A percentile compares a stretch with the other conserved stretches of the same genome.
These are phyloP conservation scores for Cydia splendana DNA, from an alignment of 1,140 invertebrate genomes.

Conservation along the genomic window DNA sequence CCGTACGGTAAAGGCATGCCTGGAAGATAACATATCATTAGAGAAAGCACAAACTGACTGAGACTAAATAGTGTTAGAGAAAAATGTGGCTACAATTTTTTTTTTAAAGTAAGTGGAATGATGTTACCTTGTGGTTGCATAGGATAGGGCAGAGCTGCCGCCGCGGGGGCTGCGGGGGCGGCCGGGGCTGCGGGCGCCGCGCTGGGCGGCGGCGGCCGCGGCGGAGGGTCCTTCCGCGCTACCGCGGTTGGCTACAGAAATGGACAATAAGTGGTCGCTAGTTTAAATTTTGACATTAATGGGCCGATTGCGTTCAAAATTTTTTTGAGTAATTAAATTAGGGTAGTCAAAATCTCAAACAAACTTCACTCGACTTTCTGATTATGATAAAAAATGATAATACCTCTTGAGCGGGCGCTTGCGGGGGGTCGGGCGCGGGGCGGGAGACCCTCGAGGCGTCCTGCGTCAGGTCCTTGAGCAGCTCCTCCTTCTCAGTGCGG, in stretches of 20 bases:
- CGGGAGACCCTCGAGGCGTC: constrained; percentile 83
- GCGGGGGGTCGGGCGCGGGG: constrained; percentile 81
- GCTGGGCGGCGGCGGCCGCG: constrained; percentile 69
- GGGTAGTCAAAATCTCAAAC: too few relatives aligned
- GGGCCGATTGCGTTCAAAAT: too few relatives aligned
- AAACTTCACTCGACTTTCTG: too few relatives aligned
- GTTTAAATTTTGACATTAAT: too few relatives aligned
- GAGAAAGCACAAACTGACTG: too few relatives aligned
- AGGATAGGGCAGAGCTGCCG: constrained; percentile 68
- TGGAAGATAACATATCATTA: constrained; percentile 20
- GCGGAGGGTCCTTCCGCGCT: constrained; percentile 62
- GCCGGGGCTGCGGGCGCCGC: constrained; percentile 39
- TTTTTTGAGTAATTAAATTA: too few relatives aligned
- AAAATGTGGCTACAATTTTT: too few relatives aligned
- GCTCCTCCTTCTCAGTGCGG: constrained; percentile 99
- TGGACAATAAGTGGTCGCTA: too few relatives aligned
- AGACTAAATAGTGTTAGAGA: too few relatives aligned
- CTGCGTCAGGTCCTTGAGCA: constrained; percentile 93
- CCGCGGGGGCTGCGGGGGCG: constrained; percentile 46
- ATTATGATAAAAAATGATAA: too few relatives aligned
- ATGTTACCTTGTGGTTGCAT: constrained; percentile 60
- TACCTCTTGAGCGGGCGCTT: constrained; percentile 77
- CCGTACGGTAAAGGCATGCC: constrained; percentile 90
- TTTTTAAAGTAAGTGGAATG: too few relatives aligned
- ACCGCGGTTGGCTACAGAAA: constrained; percentile 47